Evolutionary conservation across 2,113 vertebrate genomes (phyloP), one percentile per base, ranked within the genome.

Genomic region (Gasterosteus aculeatus): DNA sequence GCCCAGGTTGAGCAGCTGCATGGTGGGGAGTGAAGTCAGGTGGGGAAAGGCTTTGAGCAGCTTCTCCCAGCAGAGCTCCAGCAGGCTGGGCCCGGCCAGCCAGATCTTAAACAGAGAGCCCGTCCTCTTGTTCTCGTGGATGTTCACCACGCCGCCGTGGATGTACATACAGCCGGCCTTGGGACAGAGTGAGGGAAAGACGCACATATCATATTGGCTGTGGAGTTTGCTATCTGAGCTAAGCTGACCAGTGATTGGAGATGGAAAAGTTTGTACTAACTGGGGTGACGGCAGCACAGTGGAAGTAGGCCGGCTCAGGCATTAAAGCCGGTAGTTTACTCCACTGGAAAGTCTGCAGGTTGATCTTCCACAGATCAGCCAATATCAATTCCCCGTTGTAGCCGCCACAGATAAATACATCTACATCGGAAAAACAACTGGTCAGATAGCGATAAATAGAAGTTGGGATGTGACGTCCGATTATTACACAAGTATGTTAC

Each of bases 81-180:
- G 94, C 83, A 99, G 93, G 85, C 96, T 99, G 86, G 98, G 98
- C 0, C 97, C 96, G 60, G 95, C 95, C 85, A 99, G 94, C 98
- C 97, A 99, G 90, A 99, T 98, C 94, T 97, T 98, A 91, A 98
- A 99, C 62, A 99, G 89, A 11, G 98, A 99, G 77, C 96, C 97
- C 93, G 98, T 99, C 93, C 98, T 92, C 93, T 96, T 97, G 94
- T 99, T 98, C 83, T 98, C 95, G 0, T 96, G 96, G 94, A 99
- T 99, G 93, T 97, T 97, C 75, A 99, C 97, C 75, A 99, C 98
- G 1, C 98, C 98, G 42, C 98, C 98, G 0, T 99, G 98, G 66
- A 99, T 95, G 42, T 99, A 99, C 98, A 99, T 99, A 85, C 98
- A 99, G 87, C 98, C 98, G 0, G 98, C 96, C 98, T 99, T 26